phyloP scores from a whole-genome alignment of 2,888 invertebrate species.

The Plagodis dolabraria region DNA sequence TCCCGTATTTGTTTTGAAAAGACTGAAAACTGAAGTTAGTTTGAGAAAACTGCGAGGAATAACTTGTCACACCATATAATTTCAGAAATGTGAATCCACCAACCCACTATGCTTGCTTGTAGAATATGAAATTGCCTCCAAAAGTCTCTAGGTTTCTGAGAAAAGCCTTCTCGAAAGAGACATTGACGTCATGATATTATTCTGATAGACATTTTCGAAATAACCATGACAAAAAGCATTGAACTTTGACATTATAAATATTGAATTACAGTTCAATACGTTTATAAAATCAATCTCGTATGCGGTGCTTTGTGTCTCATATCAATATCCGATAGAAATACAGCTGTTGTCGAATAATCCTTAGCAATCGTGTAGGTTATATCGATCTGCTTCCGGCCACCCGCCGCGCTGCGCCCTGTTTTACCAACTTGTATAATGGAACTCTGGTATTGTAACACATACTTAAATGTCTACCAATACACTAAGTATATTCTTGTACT shows the following conservation, averaged over 20 bases:
- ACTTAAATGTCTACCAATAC: no score
- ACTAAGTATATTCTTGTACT: no score
- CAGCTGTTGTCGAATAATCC: constrained; percentile 45
- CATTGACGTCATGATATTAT: background rate
- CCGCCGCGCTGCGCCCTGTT: constrained; percentile 30
- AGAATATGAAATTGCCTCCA: no score
- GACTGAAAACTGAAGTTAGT: no score
- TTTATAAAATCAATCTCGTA: constrained; percentile 54
- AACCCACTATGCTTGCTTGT: no score
- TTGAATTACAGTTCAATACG: constrained; percentile 62
- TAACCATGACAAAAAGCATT: constrained; percentile 31
- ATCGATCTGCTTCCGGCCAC: constrained; percentile 46
- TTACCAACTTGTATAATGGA: constrained; percentile 10
- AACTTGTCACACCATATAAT: no score
- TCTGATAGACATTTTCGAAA: background rate
- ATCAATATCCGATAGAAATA: constrained; percentile 60
- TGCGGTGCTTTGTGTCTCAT: constrained; percentile 57
- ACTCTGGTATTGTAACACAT: no score
- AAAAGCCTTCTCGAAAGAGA: no score
- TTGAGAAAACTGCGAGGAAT: no score
- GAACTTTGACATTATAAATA: constrained; percentile 65
- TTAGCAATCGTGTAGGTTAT: constrained; percentile 54
- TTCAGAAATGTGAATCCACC: no score
- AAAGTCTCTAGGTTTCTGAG: no score
- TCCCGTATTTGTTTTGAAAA: no score